Conservation (phyloP, 1,140 invertebrate species). For the Odontomachus brunneus region DNA sequence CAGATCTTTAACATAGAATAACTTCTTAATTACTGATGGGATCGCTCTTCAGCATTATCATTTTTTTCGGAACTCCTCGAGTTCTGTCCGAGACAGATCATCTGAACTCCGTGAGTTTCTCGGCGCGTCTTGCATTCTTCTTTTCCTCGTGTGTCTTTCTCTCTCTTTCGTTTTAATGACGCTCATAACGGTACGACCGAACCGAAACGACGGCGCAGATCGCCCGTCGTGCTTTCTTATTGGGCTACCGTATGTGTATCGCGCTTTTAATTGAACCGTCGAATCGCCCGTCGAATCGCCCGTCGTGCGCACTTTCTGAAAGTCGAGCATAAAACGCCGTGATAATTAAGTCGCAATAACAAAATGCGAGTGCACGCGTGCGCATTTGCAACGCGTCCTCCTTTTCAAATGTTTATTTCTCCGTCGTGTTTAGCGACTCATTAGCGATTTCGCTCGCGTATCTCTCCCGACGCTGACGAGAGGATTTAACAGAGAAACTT, state of each 20-base stretch:
- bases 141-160: background rate
- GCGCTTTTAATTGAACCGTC: slow-evolving; percentile 9
- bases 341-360: background rate
- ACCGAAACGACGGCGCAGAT: background rate
- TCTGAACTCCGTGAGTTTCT: background rate
- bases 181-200: slow-evolving; percentile 8
- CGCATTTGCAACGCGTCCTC: background rate
- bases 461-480: too few relatives aligned
- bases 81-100: too few relatives aligned
- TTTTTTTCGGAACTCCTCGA: too few relatives aligned
- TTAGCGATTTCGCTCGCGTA: too few relatives aligned
- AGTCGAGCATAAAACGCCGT: too few relatives aligned
- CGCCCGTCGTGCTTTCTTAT: background rate
- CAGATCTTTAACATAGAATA: too few relatives aligned
- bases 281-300: background rate
- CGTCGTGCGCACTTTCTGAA: too few relatives aligned
- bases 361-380: background rate
- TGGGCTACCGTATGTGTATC: background rate
- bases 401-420: too few relatives aligned
- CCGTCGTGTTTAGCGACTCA: too few relatives aligned
- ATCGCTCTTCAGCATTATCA: too few relatives aligned
- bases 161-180: slow-evolving; percentile 6
- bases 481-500: too few relatives aligned
- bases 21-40: too few relatives aligned
- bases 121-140: background rate